Evolutionary conservation across 2,888 invertebrate genomes (phyloP), one percentile per base, ranked within the genome.

Genomic region (Xestia rhomboidea): DNA sequence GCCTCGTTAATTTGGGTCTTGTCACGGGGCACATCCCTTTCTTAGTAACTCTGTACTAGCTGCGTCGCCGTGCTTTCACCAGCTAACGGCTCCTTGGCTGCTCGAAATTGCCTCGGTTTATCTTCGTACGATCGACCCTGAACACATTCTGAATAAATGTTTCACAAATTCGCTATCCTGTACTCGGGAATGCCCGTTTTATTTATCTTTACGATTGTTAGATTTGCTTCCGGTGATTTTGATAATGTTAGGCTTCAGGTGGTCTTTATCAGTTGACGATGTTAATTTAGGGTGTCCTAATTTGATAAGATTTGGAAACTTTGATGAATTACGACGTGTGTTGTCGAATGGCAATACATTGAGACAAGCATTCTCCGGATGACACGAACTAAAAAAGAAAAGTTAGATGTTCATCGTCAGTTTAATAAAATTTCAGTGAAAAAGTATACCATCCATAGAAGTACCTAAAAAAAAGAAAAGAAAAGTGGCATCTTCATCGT

Each of bases 1-100:
- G 90, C 91, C 93, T 95, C 95, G 95, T 96, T 96, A 96, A 96
- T 96, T 95, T 93, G 93, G 92, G 91, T 86, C 93, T 94, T 95
- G 96, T 96, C 95, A 94, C 92, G 92, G 89, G 92, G 95, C 90
- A 95, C 95, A 94, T 94, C 95, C 96, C 95, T 94, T 96, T 95
- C 95, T 95, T 93, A 92, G 96, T 95, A 93, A 93, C 91, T 89
- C 90, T 85, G 88, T 90, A 89, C 88, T 84, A 88, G 88, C 69
- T 90, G 81, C 88, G 87, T 81, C 86, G 86, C 89, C 83, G 82
- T 90, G 88, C 91, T 90, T 91, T 90, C 88, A 89, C 88, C 89
- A 89, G 83, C 90, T 90, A 92, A 91, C 91, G 89, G 90, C 89
- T 91, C 84, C 92, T 92, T 91, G 86, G 90, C 89, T 91, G 84